Evolutionary conservation across 2,797 vertebrate species (phyloP), one percentile per base, ranked within the genome.

Genomic region (Pelodytes ibericus): DNA sequence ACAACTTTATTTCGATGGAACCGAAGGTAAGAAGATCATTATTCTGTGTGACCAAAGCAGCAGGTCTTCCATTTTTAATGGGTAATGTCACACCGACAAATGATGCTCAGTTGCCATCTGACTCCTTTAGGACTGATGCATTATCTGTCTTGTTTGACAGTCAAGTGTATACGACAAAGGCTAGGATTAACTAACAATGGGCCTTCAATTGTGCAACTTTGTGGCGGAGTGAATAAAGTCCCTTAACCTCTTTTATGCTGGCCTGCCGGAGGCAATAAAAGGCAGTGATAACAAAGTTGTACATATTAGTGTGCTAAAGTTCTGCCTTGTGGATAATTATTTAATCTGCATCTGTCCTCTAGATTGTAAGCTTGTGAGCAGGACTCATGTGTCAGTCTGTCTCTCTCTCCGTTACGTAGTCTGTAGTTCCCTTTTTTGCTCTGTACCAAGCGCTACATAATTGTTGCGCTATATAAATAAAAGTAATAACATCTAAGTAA

Each of bases 1-100:
- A 99, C 90, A 99, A 93, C 92, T 99, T 99, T 91, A 99, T 99
- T 90, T 96, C 96, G 86, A 98, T 98, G 97, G 98, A 99, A 89
- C 96, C 98, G 83, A 97, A 98, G 96, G 98, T 99, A 94, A 95
- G 91, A 90, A 82, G 82, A 95, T 89, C 88, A 79, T n/a, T n/a
- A n/a, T 72, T 24, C 8, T 83, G 80, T 72, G 78, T 83, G 68
- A 87, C 80, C 79, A 83, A 24, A 79, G 75, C 74, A 77, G 82
- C 83, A 83, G 66, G 81, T 49, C 84, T 82, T 94, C 84, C 86
- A 93, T 96, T 94, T 94, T 96, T 96, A 82, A 97, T 94, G 80
- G 83, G 89, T 86, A 83, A 90, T 84, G 76, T 77, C 87, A 90
- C 80, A 81, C 87, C 66, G 72, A 78, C 79, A 76, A 27, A 70